Evolutionary conservation across 1,140 invertebrate species (phyloP), one percentile per base, ranked within the genome.

Genomic region (Drosophila lowei): DNA sequence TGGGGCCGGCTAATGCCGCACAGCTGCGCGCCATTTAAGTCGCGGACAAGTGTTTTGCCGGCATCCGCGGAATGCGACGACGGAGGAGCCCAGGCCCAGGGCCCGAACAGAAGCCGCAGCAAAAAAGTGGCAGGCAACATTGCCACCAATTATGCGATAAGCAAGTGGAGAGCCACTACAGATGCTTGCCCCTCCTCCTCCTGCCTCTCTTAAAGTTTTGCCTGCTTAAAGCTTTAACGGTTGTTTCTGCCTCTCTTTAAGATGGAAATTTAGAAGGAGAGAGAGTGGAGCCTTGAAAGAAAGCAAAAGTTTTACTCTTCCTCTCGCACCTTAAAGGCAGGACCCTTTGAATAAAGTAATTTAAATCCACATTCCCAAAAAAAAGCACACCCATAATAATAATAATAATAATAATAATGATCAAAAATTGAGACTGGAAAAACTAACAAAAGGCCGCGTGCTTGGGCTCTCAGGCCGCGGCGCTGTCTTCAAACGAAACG

Each of bases 111-210:
- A 68, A 79, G 72, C 72, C 49, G 60, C 80, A 62, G 68, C 81
- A 88, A 86, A 30, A 85, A 85, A 85, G 73, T 86, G 80, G 81
- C 81, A 85, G 81, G 62, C 77, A 85, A 85, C 81, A 88, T 85
- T 85, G 81, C 81, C 81, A 85, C 81, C 81, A 85, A 88, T 85
- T 88, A 85, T 85, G 81, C 81, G 81, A 85, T 85, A 85, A 85
- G 81, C 81, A 79, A 75, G 49, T 43, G 62, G 44, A 66, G 59
- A 41, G 30, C 63, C 38, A n/a, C 60, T 18, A 34, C 65, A 70
- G 43, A 52, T 68, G 64, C 68, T 68, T 44, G 54, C 16, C 41
- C 7, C 16, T 1, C 41, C 7, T 9, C 11, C 42, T 18, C n/a
- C 9, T n/a, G 13, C 8, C 6, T 43, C 2, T 53, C 5, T 44